Evolutionary conservation across 2,888 invertebrate species (phyloP).

Genomic region (Tipula helvola): DNA sequence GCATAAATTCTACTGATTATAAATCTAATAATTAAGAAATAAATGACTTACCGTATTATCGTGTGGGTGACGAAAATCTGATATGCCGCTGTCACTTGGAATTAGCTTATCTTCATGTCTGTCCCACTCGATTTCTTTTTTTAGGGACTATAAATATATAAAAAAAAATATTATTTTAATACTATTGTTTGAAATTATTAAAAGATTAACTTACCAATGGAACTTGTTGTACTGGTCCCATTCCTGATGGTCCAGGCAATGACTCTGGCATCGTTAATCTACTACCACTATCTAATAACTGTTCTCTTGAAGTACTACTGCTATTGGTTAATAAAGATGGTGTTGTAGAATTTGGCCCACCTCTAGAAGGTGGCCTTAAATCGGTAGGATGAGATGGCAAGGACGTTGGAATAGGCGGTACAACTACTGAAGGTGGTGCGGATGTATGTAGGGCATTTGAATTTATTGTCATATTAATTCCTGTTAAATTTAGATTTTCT

Average conservation of each 20-base stretch:
- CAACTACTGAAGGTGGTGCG: slow-evolving; percentile 24
- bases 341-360: slow-evolving; percentile 24
- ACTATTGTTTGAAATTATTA: neutral
- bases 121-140: slow-evolving; percentile 82
- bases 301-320: slow-evolving; percentile 22
- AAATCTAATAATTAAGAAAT: neutral
- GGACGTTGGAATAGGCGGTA: slow-evolving; percentile 30
- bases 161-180: neutral
- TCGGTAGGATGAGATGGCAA: slow-evolving; percentile 12
- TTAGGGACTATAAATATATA: slow-evolving; percentile 59
- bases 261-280: slow-evolving; percentile 23
- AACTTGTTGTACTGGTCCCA: slow-evolving; percentile 79
- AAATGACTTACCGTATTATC: slow-evolving; percentile 57
- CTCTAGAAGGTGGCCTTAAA: slow-evolving; percentile 23
- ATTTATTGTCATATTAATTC: slow-evolving; percentile 49
- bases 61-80: slow-evolving; percentile 69
- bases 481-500: slow-evolving; percentile 21
- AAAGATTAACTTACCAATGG: slow-evolving; percentile 55
- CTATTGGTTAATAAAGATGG: slow-evolving; percentile 27
- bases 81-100: slow-evolving; percentile 53
- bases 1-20: neutral
- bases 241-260: slow-evolving; percentile 60
- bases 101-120: slow-evolving; percentile 58
- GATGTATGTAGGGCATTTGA: slow-evolving; percentile 28
- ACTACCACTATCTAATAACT: slow-evolving; percentile 19